Conservation (phyloP, 2,797 vertebrate species). For the Decapterus maruadsi region DNA sequence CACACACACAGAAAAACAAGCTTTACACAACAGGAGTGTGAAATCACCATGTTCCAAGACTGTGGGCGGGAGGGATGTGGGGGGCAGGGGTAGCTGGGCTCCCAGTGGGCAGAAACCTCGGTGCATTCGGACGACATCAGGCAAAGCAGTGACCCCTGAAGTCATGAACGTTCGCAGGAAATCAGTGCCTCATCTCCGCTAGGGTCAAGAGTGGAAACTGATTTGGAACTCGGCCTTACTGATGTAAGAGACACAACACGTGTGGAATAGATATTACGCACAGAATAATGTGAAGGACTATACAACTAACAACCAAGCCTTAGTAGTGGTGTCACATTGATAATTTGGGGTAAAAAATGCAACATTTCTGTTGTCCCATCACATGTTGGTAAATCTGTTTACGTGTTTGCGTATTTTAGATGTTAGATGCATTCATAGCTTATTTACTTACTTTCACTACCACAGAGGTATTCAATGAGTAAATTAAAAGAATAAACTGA, state of each 20-base stretch:
- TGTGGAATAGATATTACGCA: conserved; percentile 26
- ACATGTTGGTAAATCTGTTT: background rate
- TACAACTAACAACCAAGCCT: background rate
- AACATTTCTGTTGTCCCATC: background rate
- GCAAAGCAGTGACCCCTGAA: conserved; percentile 62
- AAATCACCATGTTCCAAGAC: conserved; percentile 83
- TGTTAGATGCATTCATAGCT: background rate
- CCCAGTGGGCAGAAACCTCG: conserved; percentile 59
- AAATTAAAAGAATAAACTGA: background rate
- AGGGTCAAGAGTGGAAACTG: conserved; percentile 52
- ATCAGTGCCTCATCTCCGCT: conserved; percentile 61
- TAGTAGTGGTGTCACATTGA: background rate
- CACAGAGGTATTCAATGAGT: background rate
- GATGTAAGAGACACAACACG: conserved; percentile 23
- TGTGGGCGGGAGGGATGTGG: conserved; percentile 20
- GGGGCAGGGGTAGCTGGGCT: conserved; percentile 24
- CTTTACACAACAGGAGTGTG: conserved; percentile 82
- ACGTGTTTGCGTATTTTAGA: background rate
- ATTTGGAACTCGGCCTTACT: conserved; percentile 47
- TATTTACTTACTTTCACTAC: background rate
- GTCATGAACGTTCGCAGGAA: conserved; percentile 66
- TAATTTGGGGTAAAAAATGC: conserved; percentile 3
- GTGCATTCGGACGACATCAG: conserved; percentile 54
- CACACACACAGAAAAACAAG: conserved; percentile 72
- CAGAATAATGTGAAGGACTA: background rate